These are phyloP conservation scores for Heliangelus exortis DNA, from an alignment of 2,797 vertebrate genomes.

Conservation along the genomic window DNA sequence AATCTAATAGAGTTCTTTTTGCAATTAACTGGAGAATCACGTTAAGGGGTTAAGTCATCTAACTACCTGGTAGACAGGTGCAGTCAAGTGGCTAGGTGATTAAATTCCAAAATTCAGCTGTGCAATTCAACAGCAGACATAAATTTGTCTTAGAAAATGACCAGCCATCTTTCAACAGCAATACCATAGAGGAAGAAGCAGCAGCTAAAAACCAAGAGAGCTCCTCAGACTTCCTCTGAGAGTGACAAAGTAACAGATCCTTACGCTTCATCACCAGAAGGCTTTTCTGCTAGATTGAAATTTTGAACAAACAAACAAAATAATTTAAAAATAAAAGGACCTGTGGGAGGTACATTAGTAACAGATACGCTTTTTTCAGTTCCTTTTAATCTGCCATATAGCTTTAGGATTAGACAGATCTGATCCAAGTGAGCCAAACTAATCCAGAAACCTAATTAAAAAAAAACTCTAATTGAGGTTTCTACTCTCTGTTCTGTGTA, in stretches of 20 bases:
- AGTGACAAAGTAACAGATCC: neutral
- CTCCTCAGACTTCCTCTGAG: neutral
- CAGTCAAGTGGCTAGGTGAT: neutral
- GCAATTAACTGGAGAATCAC: neutral
- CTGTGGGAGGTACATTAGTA: slow-evolving; percentile 18
- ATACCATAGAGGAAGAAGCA: neutral
- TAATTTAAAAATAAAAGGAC: neutral
- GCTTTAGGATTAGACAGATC: slow-evolving; percentile 33
- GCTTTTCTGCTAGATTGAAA: neutral
- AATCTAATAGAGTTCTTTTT: neutral
- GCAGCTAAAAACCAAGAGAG: neutral
- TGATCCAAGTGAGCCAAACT: slow-evolving; percentile 73
- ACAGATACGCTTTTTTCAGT: slow-evolving; percentile 72
- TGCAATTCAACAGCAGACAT: slow-evolving; percentile 4
- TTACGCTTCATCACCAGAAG: neutral
- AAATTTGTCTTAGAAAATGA: slow-evolving; percentile 7
- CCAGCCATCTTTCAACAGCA: slow-evolving; percentile 27
- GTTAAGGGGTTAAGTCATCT: slow-evolving; percentile 2
- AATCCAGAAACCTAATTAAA: slow-evolving; percentile 78
- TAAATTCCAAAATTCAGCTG: neutral
- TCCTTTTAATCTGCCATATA: slow-evolving; percentile 72
- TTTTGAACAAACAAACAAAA: slow-evolving; percentile 16
- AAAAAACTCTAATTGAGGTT: slow-evolving; percentile 26
- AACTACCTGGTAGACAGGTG: neutral
- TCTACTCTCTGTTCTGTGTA: slow-evolving; percentile 56